Conservation (phyloP, 2,113 vertebrate species). For the Solenodon paradoxus region DNA sequence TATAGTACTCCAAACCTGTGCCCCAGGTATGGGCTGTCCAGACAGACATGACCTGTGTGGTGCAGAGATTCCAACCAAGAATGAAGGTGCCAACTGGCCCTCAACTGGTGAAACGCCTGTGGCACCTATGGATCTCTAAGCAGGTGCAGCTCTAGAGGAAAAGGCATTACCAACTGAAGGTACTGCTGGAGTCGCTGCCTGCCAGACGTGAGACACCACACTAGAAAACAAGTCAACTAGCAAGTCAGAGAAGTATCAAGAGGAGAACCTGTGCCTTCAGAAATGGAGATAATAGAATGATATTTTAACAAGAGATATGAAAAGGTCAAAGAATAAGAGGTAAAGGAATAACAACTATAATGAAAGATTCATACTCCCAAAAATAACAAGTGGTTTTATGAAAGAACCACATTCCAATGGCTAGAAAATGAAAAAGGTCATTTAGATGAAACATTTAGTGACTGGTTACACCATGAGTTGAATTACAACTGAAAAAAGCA, state of each 20-base stretch:
- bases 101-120: accelerated
- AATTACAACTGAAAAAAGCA: not conserved
- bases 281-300: not conserved
- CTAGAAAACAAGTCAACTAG: too few species aligned
- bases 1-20: not conserved
- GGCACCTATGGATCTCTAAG: not conserved
- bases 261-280: not conserved
- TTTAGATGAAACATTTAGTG: not conserved
- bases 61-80: not conserved
- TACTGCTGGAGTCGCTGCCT: too few species aligned
- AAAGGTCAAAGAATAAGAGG: not conserved
- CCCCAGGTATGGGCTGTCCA: not conserved
- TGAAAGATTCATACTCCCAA: not conserved
- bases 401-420: not conserved
- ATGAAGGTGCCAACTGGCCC: not conserved
- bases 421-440: not conserved
- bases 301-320: not conserved
- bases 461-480: not conserved
- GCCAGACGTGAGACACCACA: not conserved
- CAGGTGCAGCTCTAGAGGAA: not conserved
- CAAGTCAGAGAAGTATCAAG: not conserved
- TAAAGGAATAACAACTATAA: not conserved
- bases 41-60: too few species aligned
- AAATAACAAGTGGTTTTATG: not conserved
- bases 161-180: not conserved